Evolutionary conservation across 2,888 invertebrate genomes (phyloP).

Genomic region (Athalia rosae): DNA sequence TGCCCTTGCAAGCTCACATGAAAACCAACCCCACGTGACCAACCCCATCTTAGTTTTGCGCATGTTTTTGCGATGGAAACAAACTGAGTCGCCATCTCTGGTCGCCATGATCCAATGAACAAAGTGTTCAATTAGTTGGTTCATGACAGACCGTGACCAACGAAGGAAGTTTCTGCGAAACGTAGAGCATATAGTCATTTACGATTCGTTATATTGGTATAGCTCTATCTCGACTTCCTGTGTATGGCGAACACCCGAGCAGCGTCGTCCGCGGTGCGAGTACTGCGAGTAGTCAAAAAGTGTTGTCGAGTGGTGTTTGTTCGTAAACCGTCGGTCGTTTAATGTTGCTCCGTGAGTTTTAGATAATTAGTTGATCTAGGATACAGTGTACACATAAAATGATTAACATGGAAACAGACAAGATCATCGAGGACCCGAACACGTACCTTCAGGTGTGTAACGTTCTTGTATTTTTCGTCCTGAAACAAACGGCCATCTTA

Average conservation of each 20-base stretch:
- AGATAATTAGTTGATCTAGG: constrained; percentile 39
- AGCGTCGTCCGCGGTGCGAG: constrained; percentile 58
- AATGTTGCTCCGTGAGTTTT: constrained; percentile 49
- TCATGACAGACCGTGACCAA: too few relatives aligned
- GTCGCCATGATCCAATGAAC: too few relatives aligned
- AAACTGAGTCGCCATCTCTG: too few relatives aligned
- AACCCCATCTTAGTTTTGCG: too few relatives aligned
- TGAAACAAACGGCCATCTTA: constrained; percentile 63
- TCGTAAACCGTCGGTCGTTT: constrained; percentile 31
- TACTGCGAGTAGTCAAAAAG: constrained; percentile 53
- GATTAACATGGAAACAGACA: constrained; percentile 95
- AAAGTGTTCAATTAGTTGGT: too few relatives aligned
- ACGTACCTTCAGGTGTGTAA: constrained; percentile 80
- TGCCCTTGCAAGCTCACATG: too few relatives aligned
- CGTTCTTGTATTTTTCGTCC: constrained; percentile 55
- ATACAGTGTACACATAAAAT: constrained; percentile 69
- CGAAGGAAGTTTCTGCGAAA: not conserved
- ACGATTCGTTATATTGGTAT: constrained; percentile 60
- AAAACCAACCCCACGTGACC: too few relatives aligned
- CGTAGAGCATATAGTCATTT: constrained; percentile 52
- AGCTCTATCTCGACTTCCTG: constrained; percentile 62
- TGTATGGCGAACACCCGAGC: constrained; percentile 61
- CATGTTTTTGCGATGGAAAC: too few relatives aligned
- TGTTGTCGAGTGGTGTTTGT: constrained; percentile 46
- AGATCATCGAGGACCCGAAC: constrained; percentile 88